Base-by-base conservation (phyloP, 2,113 vertebrate species). In the Charina bottae region DNA sequence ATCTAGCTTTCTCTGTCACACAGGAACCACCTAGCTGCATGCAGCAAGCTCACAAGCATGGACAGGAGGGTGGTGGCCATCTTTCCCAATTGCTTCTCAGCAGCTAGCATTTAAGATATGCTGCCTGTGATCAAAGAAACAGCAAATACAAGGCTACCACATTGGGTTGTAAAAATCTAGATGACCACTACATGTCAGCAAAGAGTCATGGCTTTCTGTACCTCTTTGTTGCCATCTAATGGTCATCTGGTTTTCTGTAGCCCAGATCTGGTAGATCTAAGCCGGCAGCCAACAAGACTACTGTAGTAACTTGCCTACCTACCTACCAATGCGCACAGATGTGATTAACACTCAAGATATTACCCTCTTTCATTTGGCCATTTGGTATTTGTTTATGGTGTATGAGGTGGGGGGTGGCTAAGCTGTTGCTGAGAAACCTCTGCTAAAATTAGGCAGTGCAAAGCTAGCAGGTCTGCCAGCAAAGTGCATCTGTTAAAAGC, bases 401-500 rank as follows among this genome's bases (percentile, higher is more conserved):
- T 56, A 33, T 23, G 68, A 56, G 24, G 37, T 24, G 54, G 55
- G 19, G 56, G 53, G n/a, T 17, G 9, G 26, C 42, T 33, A 33
- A 19, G 78, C 83, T 46, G 78, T 83, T 42, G 89, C 56, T 19
- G 24, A 85, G 56, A 85, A 60, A 28, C 55, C 26, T 60, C 26
- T 49, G 89, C 78, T 90, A 84, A 90, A 90, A 90, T 90, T 90
- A 85, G 89, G 78, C 58, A 15, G 1, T n/a, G 89, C 17, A 23
- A 56, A 84, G 72, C 37, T 9, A 59, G 72, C 33, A 83, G 37
- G 78, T 49, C 37, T 60, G 55, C 89, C 78, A 59, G 55, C 72
- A 49, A 56, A 90, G 55, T 42, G 56, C 89, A 90, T 84, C 78
- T 90, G 89, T 23, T 85, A 84, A 84, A 84, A 85, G 89, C 56